Evolutionary conservation across 1,140 invertebrate genomes (phyloP).

Genomic region (Zaprionus vittiger): DNA sequence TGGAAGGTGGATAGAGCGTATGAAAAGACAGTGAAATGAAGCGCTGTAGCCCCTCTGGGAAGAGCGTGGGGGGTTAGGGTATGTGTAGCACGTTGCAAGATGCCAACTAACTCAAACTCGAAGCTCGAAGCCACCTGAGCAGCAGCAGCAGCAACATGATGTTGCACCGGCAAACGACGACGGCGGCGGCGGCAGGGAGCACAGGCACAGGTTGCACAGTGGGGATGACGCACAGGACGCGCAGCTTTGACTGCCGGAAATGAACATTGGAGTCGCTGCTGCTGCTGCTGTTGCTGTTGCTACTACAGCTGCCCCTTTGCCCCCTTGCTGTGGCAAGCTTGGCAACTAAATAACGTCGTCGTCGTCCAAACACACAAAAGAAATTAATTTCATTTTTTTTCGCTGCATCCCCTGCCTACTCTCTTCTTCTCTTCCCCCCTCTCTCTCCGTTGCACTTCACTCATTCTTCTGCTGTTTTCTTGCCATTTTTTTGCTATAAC

Average conservation of each 20-base stretch:
- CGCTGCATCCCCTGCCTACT: conserved; percentile 27
- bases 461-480: conserved; percentile 35
- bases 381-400: conserved; percentile 83
- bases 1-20: neutral
- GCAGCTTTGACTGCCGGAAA: conserved; percentile 81
- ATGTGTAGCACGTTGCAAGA: conserved; percentile 48
- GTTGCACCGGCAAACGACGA: neutral
- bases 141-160: conserved; percentile 22
- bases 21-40: conserved; percentile 31
- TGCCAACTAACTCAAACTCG: conserved; percentile 74
- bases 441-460: neutral
- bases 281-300: conserved; percentile 28
- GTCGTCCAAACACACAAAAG: conserved; percentile 69
- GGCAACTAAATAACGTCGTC: conserved; percentile 62
- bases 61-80: neutral
- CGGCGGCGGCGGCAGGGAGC: too few relatives aligned
- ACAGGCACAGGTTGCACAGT: neutral
- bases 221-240: conserved; percentile 63
- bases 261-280: conserved; percentile 72
- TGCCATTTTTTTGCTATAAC: conserved; percentile 55
- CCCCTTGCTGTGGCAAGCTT: conserved; percentile 29
- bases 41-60: conserved; percentile 9
- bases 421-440: neutral
- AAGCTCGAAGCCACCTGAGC: conserved; percentile 63
- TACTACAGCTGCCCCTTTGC: conserved; percentile 1